Base-by-base conservation (phyloP, 2,113 vertebrate species). In the Thalassarche chlororhynchos region DNA sequence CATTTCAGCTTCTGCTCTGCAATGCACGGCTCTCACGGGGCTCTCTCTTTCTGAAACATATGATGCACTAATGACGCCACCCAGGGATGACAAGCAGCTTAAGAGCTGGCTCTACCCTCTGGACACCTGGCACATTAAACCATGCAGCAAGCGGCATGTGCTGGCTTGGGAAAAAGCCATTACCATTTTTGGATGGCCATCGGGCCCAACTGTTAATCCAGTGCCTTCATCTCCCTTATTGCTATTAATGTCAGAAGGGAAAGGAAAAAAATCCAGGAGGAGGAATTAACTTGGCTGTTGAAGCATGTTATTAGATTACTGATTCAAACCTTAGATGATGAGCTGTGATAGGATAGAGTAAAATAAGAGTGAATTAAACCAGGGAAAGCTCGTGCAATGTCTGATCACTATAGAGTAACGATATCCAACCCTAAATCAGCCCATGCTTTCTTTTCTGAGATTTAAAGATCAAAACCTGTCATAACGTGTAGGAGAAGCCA, bases 61-160 rank as follows among this genome's bases (percentile, higher is more conserved):
- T 96, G 93, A 97, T 96, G 87, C 96, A 69, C 86, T 97, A 97
- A 97, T 95, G 92, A 92, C 32, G 13, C 94, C 95, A 97, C 95
- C 92, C 94, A 89, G 92, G 95, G 88, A 75, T 95, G 96, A 89
- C 93, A 97, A 96, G 94, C 17, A 92, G 95, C 96, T 97, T 97
- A 96, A 97, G 96, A 93, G 84, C 80, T 97, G 96, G 89, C 94
- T 96, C 81, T 92, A 10, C 49, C 64, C 92, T 97, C 95, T 79
- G 94, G 91, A 93, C 94, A 93, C 92, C 89, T 96, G 95, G 90
- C 93, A 94, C 0, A 51, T 75, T 89, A 92, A 94, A 87, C 84
- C 29, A 3, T 25, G 74, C 17, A 65, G 89, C 57, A 76, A 96
- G 93, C 0, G 3, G 69, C 84, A 61, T 69, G 77, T 76, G 84